A percentile compares a stretch with the other conserved stretches of the same genome.
These are phyloP conservation scores for Dexiosoma caninum DNA, from an alignment of 2,888 invertebrate genomes.

Conservation along the genomic window DNA sequence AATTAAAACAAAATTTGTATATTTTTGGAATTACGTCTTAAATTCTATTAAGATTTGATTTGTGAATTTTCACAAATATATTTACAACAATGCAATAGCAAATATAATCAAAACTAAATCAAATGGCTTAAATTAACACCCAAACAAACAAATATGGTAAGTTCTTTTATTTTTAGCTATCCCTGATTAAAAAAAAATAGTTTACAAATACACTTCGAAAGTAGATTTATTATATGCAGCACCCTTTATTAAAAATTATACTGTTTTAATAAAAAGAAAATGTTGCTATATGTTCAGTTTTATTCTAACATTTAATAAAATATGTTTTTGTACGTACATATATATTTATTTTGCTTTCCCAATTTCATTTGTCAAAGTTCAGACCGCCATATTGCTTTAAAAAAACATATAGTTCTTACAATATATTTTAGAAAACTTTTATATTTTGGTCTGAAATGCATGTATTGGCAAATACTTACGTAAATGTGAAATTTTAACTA, in stretches of 20 bases:
- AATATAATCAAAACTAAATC: slow-evolving; percentile 38
- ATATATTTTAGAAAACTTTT: neutral
- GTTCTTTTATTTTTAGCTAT: slow-evolving; percentile 26
- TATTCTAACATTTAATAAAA: slow-evolving; percentile 4
- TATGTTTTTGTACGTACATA: slow-evolving; percentile 5
- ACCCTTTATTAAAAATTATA: no score
- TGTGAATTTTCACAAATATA: slow-evolving; percentile 30
- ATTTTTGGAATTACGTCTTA: slow-evolving; percentile 56
- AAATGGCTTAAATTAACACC: slow-evolving; percentile 54
- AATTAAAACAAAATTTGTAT: slow-evolving; percentile 39
- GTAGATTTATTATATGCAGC: neutral
- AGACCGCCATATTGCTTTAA: slow-evolving; percentile 61
- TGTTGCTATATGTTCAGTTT: no score
- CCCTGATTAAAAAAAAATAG: neutral
- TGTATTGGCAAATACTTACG: neutral
- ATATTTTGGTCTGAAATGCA: no score
- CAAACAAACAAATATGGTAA: slow-evolving; percentile 62
- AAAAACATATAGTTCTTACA: slow-evolving; percentile 17
- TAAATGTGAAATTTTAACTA: neutral
- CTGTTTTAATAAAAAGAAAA: no score
- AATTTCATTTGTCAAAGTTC: slow-evolving; percentile 62
- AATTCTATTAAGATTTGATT: slow-evolving; percentile 31
- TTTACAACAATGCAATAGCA: slow-evolving; percentile 56
- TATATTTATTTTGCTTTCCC: slow-evolving; percentile 34
- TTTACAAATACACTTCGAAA: neutral